Conservation (phyloP, 2,797 vertebrate species). For the Notoglanidium macrostoma region DNA sequence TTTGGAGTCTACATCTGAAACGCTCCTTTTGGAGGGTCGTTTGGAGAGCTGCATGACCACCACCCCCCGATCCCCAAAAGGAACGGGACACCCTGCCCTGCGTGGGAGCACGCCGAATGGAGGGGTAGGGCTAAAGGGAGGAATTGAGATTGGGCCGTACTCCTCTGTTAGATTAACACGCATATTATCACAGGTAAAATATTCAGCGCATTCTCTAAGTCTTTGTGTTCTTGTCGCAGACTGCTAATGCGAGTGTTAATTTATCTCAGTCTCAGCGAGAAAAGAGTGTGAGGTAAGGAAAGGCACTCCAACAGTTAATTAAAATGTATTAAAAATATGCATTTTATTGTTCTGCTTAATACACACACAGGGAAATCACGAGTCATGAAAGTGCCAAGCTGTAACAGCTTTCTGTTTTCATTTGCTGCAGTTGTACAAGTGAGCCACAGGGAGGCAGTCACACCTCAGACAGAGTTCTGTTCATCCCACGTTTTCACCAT, state of each 20-base stretch:
- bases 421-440: not conserved
- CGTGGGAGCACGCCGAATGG: too few relatives aligned
- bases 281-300: not conserved
- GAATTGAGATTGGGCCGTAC: too few relatives aligned
- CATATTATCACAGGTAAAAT: not conserved
- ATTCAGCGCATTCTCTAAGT: not conserved
- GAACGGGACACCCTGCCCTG: too few relatives aligned
- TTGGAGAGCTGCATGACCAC: too few relatives aligned
- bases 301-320: not conserved
- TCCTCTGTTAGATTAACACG: not conserved
- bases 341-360: not conserved
- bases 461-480: not conserved
- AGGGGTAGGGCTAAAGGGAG: too few relatives aligned
- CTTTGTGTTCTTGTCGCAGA: not conserved
- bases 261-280: not conserved
- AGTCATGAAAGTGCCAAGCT: not conserved
- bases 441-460: constrained; percentile 44
- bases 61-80: too few relatives aligned
- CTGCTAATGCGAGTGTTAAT: not conserved
- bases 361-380: not conserved
- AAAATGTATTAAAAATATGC: not conserved
- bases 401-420: not conserved
- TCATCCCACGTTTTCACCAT: not conserved
- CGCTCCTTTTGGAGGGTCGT: too few relatives aligned
- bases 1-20: too few relatives aligned